Evolutionary conservation across 2,888 invertebrate genomes (phyloP), one percentile per base, ranked within the genome.

Genomic region (Alentia gelatinosa): DNA sequence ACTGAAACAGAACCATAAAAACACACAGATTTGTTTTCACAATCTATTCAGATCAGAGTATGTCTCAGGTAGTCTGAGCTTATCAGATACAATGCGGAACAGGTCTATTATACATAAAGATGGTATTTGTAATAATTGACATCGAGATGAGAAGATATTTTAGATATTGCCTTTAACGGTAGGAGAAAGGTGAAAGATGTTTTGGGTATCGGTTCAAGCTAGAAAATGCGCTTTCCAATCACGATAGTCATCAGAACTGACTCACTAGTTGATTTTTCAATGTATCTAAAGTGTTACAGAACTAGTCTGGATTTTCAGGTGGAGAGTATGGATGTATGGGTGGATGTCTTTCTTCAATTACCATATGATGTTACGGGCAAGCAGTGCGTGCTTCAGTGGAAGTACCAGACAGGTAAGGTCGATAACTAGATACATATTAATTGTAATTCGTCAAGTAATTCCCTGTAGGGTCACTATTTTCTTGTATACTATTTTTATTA

Each of bases 321-420:
- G 12, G 30, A 19, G 23, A 26, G 68, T 30, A 30, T 12, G 9
- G 26, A 68, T 12, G 12, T 4, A 30, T 26, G 5, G 3, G 47
- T 40, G 19, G 26, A 26, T 19, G 30, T 33, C 23, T 19, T 9
- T 7, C 39, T 68, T 3, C 68, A 56, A 75, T 86, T 92, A 35
- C 92, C 92, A 9, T 26, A n/a, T 33, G 90, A 42, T 12, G 35
- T 92, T 4, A n/a, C 33, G 23, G 92, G 92, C 63, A 35, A 37
- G 23, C 92, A 92, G 50, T 92, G 92, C 75, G 91, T 92, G 12
- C 50, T 92, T 1, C 92, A 92, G 68, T 92, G 92, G 92, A 92
- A 92, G 37, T 92, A 91, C 63, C 91, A 92, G 50, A 56, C 90
- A 40, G 92, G 92, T 92, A 30, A 26, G 30, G 1, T 12, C 26